Base-by-base conservation (phyloP, 2,888 invertebrate species). In the Orthosia cruda region DNA sequence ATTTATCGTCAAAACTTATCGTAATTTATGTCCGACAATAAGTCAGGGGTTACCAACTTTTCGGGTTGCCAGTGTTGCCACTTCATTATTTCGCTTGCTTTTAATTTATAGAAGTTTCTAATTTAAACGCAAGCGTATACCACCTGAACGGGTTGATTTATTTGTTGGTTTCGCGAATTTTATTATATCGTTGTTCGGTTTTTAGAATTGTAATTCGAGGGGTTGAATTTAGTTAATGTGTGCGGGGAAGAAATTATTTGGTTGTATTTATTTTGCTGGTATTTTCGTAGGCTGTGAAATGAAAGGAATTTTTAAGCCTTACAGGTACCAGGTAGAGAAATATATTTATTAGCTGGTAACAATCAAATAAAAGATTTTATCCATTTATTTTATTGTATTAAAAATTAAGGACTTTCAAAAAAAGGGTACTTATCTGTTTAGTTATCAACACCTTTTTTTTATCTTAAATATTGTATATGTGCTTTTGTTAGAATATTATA, bases 21-120 rank as follows among this genome's bases (percentile, higher is more conserved):
- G 92, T 94, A 94, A 96, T 95, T 96, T 95, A 96, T 94, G 93
- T 93, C 90, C 91, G 90, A 93, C 93, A 94, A 95, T 95, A 96
- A 95, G 94, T 95, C 93, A 94, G 91, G 89, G 92, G 91, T 88
- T 89, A 75, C 85, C 90, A 94, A 93, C 93, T 95, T 95, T 92
- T 82, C 88, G 91, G 89, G 85, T 68, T 80, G 87, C 91, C 91
- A 94, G 91, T 89, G 85, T 68, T 80, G 87, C 91, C 91, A 94
- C 94, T 95, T 95, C 94, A 95, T 95, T 95, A 95, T 95, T 95
- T 94, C 92, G 92, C 91, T 90, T 91, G 92, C 93, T 93, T 95
- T 95, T 95, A 95, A 95, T 94, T 95, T 95, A 95, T 95, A 92
- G 93, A 93, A 94, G 92, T 94, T 95, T 90, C 91, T 91, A 91